Evolutionary conservation across 2,797 vertebrate genomes (phyloP).

Genomic region (Martes flavigula): DNA sequence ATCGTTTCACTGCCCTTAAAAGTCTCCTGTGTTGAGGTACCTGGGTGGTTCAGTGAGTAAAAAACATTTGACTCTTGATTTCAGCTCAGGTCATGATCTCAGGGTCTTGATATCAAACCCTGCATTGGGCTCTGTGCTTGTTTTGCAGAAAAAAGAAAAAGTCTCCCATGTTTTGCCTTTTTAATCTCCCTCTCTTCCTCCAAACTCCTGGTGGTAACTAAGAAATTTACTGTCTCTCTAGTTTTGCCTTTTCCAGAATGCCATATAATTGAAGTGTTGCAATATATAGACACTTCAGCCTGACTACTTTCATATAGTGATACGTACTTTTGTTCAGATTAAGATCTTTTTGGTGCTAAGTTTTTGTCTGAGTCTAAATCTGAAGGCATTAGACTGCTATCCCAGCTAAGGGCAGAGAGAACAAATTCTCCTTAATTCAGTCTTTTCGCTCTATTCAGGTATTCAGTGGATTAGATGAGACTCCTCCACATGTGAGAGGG

Average conservation of each 20-base stretch:
- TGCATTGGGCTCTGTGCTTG: not conserved
- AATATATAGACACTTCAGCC: not conserved
- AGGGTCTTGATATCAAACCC: not conserved
- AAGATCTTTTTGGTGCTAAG: not conserved
- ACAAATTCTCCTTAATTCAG: not conserved
- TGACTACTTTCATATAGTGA: not conserved
- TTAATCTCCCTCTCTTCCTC: not conserved
- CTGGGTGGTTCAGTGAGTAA: not conserved
- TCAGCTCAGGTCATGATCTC: not conserved
- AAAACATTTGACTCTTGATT: not conserved
- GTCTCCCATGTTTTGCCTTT: not conserved
- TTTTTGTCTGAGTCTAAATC: not conserved
- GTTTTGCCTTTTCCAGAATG: not conserved
- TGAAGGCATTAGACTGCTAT: not conserved
- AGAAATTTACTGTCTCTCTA: not conserved
- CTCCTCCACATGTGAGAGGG: not conserved
- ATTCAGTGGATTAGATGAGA: not conserved
- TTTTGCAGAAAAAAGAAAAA: not conserved
- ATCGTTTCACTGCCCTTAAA: not conserved
- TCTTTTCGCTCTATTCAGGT: not conserved
- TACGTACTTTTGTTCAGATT: not conserved
- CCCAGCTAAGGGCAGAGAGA: not conserved
- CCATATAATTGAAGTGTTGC: not conserved
- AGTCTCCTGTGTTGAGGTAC: not conserved
- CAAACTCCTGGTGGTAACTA: not conserved